Conservation (phyloP, 2,888 invertebrate species). For the Drosophila anceps region DNA sequence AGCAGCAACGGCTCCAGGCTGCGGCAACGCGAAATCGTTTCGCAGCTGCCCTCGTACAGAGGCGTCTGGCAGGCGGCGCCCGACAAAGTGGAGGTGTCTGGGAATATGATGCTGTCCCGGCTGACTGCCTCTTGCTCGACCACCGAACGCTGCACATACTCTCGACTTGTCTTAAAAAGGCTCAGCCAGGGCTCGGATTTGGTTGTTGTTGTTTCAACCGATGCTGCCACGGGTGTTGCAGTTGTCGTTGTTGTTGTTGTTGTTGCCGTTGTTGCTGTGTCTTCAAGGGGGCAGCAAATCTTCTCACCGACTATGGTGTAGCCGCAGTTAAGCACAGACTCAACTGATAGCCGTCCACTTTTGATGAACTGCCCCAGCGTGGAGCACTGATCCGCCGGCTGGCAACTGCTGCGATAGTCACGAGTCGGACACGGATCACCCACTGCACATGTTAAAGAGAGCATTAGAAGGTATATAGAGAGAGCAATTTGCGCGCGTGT, state of each 20-base stretch:
- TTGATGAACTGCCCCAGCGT: constrained; percentile 40
- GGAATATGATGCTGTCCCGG: constrained; percentile 5
- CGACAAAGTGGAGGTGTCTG: not conserved
- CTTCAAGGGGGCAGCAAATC: constrained; percentile 60
- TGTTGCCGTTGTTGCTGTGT: not conserved
- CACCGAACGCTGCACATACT: constrained; percentile 36
- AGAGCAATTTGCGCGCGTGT: no score
- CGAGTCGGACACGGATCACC: constrained; percentile 66
- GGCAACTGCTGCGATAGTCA: constrained; percentile 59
- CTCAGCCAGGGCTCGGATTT: constrained; percentile 38
- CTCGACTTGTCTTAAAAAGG: constrained; percentile 61
- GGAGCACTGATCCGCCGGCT: constrained; percentile 40
- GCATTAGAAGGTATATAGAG: not conserved
- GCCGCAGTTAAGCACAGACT: constrained; percentile 48
- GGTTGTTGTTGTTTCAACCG: constrained; percentile 9
- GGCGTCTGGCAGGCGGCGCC: constrained; percentile 53
- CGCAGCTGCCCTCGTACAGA: constrained; percentile 60
- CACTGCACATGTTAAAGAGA: constrained; percentile 34
- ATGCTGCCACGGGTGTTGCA: constrained; percentile 4
- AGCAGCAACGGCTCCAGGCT: constrained; percentile 43
- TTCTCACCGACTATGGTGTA: constrained; percentile 58
- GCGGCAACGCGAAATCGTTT: constrained; percentile 47
- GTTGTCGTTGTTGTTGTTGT: constrained; percentile 1
- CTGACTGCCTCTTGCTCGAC: not conserved
- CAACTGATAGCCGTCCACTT: constrained; percentile 21